These are phyloP conservation scores for Tachina grossa DNA, from an alignment of 2,888 invertebrate genomes.

Conservation along the genomic window DNA sequence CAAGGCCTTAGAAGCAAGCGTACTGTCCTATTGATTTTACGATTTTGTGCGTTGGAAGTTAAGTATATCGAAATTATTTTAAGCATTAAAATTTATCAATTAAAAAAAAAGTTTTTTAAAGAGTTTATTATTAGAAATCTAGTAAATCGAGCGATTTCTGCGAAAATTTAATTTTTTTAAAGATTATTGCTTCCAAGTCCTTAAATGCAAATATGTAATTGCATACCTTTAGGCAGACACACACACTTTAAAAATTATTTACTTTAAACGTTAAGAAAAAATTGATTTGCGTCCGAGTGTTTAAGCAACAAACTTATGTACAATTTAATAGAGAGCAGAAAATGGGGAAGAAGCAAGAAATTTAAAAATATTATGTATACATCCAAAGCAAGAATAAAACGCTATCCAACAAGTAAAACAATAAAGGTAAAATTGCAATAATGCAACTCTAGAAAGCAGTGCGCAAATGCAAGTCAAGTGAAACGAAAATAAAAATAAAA, in stretches of 20 bases:
- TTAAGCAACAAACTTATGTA: background rate
- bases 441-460: slow-evolving; percentile 65
- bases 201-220: background rate
- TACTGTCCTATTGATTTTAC: no score
- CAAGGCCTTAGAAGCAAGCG: no score
- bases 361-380: slow-evolving; percentile 36
- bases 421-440: slow-evolving; percentile 68
- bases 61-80: no score
- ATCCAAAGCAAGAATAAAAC: slow-evolving; percentile 6
- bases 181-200: no score
- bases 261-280: slow-evolving; percentile 17
- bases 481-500: slow-evolving; percentile 19
- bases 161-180: no score
- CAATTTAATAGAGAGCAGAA: background rate
- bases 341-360: slow-evolving; percentile 5
- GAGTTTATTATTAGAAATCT: no score
- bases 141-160: no score
- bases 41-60: no score
- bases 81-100: no score
- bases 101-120: no score
- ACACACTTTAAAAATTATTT: slow-evolving; percentile 43
- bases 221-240: slow-evolving; percentile 20
- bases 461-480: slow-evolving; percentile 69
- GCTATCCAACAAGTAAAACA: slow-evolving; percentile 44
- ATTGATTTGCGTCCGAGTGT: background rate